phyloP scores from a whole-genome alignment of 2,113 vertebrate genomes.

The Aptenodytes forsteri region DNA sequence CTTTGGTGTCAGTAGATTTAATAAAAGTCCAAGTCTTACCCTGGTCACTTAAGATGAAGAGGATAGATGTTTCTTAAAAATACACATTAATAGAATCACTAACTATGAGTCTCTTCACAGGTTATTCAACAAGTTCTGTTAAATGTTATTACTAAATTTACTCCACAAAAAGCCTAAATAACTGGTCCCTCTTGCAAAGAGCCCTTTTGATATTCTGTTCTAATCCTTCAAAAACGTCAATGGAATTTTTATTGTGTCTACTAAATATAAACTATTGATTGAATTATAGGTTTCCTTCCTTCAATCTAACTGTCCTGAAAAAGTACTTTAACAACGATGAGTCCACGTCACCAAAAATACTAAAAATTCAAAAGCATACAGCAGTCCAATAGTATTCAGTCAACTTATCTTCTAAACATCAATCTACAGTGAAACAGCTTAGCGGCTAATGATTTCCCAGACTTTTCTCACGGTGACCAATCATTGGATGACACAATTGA shows the following conservation, averaged over 20 bases:
- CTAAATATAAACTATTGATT: background rate
- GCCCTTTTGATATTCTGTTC: background rate
- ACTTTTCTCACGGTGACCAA: background rate
- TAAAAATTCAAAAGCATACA: background rate
- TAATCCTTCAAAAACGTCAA: background rate
- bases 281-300: background rate
- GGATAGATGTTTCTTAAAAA: background rate
- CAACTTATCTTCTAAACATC: background rate
- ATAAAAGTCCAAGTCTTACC: background rate
- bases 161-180: background rate
- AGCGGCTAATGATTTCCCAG: background rate
- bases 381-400: background rate
- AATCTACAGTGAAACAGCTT: background rate
- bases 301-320: background rate
- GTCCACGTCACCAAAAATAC: background rate
- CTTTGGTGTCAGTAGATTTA: background rate
- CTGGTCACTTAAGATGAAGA: background rate
- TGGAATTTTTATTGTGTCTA: background rate
- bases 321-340: background rate
- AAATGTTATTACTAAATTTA: background rate
- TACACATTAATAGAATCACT: background rate
- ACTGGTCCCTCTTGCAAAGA: background rate
- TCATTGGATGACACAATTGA: background rate
- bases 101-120: background rate
- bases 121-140: background rate